Base-by-base conservation (phyloP, 2,797 vertebrate species). In the Phalloptychus januarius region DNA sequence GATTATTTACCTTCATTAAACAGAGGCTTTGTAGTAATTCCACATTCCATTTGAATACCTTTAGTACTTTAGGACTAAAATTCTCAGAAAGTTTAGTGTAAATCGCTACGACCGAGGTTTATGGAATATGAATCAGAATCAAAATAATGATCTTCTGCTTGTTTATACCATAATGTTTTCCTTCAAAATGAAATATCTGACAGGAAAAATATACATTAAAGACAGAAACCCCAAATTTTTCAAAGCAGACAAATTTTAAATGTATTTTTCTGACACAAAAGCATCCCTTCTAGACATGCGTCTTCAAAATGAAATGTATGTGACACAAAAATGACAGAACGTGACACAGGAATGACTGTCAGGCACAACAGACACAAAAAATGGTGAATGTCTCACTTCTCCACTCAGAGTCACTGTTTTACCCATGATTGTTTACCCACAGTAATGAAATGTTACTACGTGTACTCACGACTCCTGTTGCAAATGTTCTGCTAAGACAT, bases 1-100 rank as follows among this genome's bases (percentile, higher is more conserved):
- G 45, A 83, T 83, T 84, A 77, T 84, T 83, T 74, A 78, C 76
- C 8, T 28, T 67, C 4, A 10, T 74, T 75, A 58, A 58, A 3
- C 67, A 73, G 28, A 0, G 20, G 31, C 33, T 71, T 65, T 80
- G 69, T 74, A 71, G 81, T 85, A 33, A 79, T 63, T 56, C 75
- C 74, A 11, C 4, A 67, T 31, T 61, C 15, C 2, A 33, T 61
- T 5, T 74, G 44, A 18, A 2, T 70, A 23, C 11, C n/a, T 72
- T 20, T 45, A 65, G 3, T 3, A 7, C 16, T 46, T 71, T 58
- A 44, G 20, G 36, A 16, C 12, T 40, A 42, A n/a, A 54, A 45
- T 23, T 44, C 31, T 52, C 44, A 46, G 38, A 11, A 48, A 46
- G 10, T 58, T 12, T 40, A 36, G 7, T 8, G 13, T n/a, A 20